These are phyloP conservation scores for Pteronotus mesoamericanus DNA, from an alignment of 2,797 vertebrate genomes.

Conservation along the genomic window DNA sequence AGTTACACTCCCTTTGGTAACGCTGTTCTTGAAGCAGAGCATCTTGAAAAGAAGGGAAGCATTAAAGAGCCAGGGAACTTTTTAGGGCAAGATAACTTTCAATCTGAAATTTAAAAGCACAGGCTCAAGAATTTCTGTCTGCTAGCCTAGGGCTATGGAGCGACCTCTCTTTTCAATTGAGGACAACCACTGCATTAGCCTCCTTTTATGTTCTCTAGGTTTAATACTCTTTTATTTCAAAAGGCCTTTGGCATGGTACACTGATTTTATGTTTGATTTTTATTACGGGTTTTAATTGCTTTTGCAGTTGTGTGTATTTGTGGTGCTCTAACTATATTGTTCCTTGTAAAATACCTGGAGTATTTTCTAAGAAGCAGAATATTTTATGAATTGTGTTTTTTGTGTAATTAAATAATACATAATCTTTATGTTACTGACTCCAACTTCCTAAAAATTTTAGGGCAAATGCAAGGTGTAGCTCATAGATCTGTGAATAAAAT, in stretches of 20 bases:
- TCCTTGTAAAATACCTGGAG: slow-evolving; percentile 65
- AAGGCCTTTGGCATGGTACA: slow-evolving; percentile 69
- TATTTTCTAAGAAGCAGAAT: slow-evolving; percentile 57
- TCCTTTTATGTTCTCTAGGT: slow-evolving; percentile 66
- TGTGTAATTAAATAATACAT: slow-evolving; percentile 65
- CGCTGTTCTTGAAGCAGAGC: neutral
- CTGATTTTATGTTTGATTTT: slow-evolving; percentile 75
- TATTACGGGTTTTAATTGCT: slow-evolving; percentile 74
- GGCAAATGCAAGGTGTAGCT: neutral
- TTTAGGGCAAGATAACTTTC: slow-evolving; percentile 4
- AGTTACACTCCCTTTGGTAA: neutral
- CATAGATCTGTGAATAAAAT: slow-evolving; percentile 5
- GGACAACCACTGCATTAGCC: slow-evolving; percentile 60
- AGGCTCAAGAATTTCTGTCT: slow-evolving; percentile 11
- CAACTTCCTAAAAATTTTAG: neutral
- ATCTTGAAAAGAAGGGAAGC: neutral
- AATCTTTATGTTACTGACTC: slow-evolving; percentile 47
- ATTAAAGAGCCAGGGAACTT: neutral
- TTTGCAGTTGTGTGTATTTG: slow-evolving; percentile 67
- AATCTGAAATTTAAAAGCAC: slow-evolving; percentile 30
- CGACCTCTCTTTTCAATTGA: slow-evolving; percentile 49
- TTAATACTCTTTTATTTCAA: slow-evolving; percentile 72
- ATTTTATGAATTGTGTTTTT: slow-evolving; percentile 58
- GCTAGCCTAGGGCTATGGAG: neutral
- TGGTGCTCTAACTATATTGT: slow-evolving; percentile 49